Evolutionary conservation across 2,113 vertebrate genomes (phyloP).

Genomic region (Mus pahari): DNA sequence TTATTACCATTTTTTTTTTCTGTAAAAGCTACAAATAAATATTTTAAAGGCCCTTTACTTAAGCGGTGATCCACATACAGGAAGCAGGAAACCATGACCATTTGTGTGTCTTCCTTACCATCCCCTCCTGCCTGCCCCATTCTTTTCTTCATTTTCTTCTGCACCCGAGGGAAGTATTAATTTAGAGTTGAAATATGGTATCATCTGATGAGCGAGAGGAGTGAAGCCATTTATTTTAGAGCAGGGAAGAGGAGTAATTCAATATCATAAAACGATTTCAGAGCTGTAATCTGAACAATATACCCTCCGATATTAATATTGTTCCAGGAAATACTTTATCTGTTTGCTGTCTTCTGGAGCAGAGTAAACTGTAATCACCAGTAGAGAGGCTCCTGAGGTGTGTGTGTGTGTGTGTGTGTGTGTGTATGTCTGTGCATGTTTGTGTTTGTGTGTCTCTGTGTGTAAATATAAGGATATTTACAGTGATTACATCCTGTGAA

Average conservation of each 20-base stretch:
- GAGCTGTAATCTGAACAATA: conserved; percentile 77
- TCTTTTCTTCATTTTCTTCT: neutral
- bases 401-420: conserved; percentile 16
- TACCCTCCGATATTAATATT: conserved; percentile 75
- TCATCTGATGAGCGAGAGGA: conserved; percentile 74
- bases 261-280: conserved; percentile 74
- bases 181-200: conserved; percentile 46
- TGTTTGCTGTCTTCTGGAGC: conserved; percentile 79
- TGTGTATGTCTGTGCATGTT: neutral
- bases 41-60: conserved; percentile 42
- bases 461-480: conserved; percentile 69
- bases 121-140: neutral
- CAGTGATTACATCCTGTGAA: conserved; percentile 65
- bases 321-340: conserved; percentile 84
- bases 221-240: conserved; percentile 58
- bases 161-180: neutral
- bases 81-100: neutral
- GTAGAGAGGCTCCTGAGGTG: conserved; percentile 82
- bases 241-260: conserved; percentile 66
- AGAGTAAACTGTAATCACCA: conserved; percentile 77
- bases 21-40: conserved; percentile 51
- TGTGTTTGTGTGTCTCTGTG: neutral
- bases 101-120: conserved; percentile 43
- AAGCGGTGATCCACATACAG: neutral
- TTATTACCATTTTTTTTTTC: conserved; percentile 39